Evolutionary conservation across 2,888 invertebrate genomes (phyloP).

Genomic region (Cybosia mesomella): DNA sequence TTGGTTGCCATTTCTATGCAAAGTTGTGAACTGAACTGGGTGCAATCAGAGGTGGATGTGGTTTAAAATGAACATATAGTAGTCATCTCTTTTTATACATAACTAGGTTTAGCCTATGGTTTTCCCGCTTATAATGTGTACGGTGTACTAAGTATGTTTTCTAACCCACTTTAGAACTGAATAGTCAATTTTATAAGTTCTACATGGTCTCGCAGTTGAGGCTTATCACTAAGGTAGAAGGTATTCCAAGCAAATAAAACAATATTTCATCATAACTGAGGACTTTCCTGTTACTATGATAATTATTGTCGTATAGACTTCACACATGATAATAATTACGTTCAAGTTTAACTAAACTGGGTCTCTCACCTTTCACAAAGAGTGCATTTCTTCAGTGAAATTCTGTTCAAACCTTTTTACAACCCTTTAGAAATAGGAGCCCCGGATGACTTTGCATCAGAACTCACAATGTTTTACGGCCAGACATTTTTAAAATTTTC

Average conservation of each 20-base stretch:
- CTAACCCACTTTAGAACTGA: background rate
- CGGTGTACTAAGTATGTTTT: background rate
- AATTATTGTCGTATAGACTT: too few relatives aligned
- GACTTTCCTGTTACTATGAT: background rate
- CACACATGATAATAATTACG: too few relatives aligned
- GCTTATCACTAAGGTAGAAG: background rate
- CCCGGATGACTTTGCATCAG: too few relatives aligned
- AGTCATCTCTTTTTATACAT: background rate
- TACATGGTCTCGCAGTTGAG: background rate
- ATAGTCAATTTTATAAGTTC: background rate
- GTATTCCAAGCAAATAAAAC: background rate
- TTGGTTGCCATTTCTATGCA: slow-evolving; percentile 29
- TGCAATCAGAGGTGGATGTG: slow-evolving; percentile 53
- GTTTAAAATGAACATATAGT: slow-evolving; percentile 22
- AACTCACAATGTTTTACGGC: too few relatives aligned
- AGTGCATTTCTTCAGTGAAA: too few relatives aligned
- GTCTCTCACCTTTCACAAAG: too few relatives aligned
- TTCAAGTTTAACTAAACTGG: too few relatives aligned
- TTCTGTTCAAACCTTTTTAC: too few relatives aligned
- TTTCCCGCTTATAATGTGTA: background rate
- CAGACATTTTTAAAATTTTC: too few relatives aligned
- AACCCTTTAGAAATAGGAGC: too few relatives aligned
- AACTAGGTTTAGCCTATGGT: background rate
- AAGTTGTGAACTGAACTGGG: slow-evolving; percentile 35
- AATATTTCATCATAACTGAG: background rate